Conservation (phyloP, 2,113 vertebrate genomes). For the Trichechus manatus region DNA sequence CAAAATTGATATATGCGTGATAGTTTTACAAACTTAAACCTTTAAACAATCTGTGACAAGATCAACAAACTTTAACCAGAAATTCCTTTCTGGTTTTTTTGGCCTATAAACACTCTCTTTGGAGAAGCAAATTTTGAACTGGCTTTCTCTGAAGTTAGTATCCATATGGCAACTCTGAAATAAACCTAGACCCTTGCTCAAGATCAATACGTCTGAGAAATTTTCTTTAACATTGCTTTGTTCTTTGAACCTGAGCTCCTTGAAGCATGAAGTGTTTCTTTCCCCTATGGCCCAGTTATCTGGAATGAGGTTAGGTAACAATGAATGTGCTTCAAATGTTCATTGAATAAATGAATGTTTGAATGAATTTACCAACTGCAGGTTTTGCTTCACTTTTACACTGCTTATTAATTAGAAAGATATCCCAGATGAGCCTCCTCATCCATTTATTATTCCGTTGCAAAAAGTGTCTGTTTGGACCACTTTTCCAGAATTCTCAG, state of each 20-base stretch:
- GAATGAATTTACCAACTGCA: neutral
- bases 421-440: neutral
- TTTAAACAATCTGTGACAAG: neutral
- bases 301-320: neutral
- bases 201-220: neutral
- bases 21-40: neutral
- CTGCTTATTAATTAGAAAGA: neutral
- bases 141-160: neutral
- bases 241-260: neutral
- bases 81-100: neutral
- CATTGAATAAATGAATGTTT: neutral
- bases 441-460: neutral
- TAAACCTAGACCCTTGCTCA: conserved; percentile 19
- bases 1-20: neutral
- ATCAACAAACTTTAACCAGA: neutral
- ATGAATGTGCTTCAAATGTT: neutral
- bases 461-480: neutral
- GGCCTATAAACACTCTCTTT: neutral
- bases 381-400: conserved; percentile 32
- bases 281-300: neutral
- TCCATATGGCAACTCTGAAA: neutral
- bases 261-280: neutral
- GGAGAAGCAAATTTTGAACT: conserved; percentile 9
- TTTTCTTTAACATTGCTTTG: conserved; percentile 2
- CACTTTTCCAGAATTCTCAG: neutral